Evolutionary conservation across 2,113 vertebrate species (phyloP).

Genomic region (Tachuris rubrigastra): DNA sequence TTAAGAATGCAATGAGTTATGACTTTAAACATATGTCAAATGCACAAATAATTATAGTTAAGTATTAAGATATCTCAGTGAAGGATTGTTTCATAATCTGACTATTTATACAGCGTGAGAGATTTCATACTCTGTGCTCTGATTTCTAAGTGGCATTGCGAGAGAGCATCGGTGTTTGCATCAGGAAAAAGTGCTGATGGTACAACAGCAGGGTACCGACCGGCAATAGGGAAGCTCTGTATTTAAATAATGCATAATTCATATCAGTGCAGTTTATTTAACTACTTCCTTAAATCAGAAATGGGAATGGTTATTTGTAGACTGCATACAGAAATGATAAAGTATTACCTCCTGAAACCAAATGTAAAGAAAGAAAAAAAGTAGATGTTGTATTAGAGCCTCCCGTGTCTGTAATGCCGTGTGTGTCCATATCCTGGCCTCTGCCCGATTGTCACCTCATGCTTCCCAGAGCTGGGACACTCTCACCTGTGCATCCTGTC

Average conservation of each 20-base stretch:
- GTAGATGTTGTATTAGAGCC: neutral
- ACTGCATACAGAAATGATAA: neutral
- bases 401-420: neutral
- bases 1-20: neutral
- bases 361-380: neutral
- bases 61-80: neutral
- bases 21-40: neutral
- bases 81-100: neutral
- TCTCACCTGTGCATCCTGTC: neutral
- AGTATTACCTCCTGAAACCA: neutral
- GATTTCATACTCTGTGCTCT: neutral
- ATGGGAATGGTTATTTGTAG: neutral
- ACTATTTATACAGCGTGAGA: neutral
- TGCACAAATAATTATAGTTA: neutral
- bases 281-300: neutral
- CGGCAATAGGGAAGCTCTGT: neutral
- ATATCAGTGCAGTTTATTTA: neutral
- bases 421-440: neutral
- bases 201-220: neutral
- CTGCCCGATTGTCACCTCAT: neutral
- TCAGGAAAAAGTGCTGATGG: neutral
- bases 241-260: neutral
- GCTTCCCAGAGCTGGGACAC: neutral
- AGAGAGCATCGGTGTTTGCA: neutral
- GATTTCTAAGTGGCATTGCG: neutral